Conservation (phyloP, 2,113 vertebrate species). For the Mus pahari region DNA sequence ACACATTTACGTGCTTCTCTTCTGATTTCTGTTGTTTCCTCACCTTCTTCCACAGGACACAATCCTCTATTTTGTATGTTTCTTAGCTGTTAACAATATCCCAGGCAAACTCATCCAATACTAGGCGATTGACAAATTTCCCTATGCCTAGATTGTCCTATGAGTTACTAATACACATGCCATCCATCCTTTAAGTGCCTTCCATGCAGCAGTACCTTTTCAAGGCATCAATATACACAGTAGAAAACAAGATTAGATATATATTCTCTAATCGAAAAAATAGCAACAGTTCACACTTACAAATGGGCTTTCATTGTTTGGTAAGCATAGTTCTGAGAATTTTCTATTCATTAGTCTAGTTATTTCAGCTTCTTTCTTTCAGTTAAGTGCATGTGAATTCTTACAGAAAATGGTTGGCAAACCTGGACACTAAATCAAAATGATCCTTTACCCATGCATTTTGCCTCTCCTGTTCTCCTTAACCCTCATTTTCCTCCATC, state of each 20-base stretch:
- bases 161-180: background rate
- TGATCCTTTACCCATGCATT: background rate
- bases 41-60: background rate
- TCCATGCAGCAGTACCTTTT: background rate
- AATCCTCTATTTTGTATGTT: background rate
- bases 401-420: conserved; percentile 1
- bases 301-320: background rate
- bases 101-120: background rate
- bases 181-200: background rate
- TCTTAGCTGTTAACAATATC: background rate
- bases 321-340: background rate
- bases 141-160: background rate
- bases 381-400: background rate
- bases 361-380: background rate
- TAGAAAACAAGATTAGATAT: background rate
- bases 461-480: background rate
- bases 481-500: background rate
- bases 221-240: background rate
- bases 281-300: background rate
- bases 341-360: background rate
- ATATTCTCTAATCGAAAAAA: background rate
- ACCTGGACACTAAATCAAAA: background rate
- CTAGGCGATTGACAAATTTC: background rate
- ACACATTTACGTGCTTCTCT: background rate
- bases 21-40: background rate